These are phyloP conservation scores for Crotalus viridis DNA, from an alignment of 2,113 vertebrate genomes.

Conservation along the genomic window DNA sequence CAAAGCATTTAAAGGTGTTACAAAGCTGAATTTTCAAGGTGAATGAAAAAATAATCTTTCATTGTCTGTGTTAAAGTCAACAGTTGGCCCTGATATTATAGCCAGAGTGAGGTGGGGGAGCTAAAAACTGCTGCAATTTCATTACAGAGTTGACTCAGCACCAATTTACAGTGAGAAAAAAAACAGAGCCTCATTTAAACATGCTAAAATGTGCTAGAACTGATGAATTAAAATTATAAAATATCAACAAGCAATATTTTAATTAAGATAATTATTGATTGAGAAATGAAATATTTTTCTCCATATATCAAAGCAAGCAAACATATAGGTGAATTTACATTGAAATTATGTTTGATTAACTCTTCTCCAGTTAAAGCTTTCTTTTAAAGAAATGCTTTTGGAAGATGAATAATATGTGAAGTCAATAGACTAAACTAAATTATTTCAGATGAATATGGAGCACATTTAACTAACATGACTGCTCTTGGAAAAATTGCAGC, in stretches of 20 bases:
- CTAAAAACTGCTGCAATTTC: neutral
- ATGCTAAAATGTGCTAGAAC: neutral
- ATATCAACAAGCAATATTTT: constrained; percentile 23
- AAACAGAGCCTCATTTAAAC: constrained; percentile 32
- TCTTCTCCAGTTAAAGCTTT: neutral
- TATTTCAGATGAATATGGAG: constrained; percentile 16
- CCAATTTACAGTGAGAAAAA: neutral
- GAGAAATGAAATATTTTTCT: constrained; percentile 27
- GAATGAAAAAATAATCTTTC: neutral
- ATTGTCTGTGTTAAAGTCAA: neutral
- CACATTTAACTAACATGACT: constrained; percentile 28
- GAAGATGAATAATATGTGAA: neutral
- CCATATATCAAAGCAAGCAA: neutral
- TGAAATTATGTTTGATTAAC: constrained; percentile 1
- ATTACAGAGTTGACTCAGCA: neutral
- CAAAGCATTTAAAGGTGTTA: neutral
- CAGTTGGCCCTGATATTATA: neutral
- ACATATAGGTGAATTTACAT: neutral
- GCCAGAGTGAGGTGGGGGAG: neutral
- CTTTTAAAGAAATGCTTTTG: neutral
- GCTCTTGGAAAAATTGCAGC: constrained; percentile 15
- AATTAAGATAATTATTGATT: neutral
- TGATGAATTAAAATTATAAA: constrained; percentile 28
- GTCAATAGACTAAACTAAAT: neutral
- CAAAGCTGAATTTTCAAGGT: neutral